Evolutionary conservation across 2,888 invertebrate species (phyloP).

Genomic region (Norana najaformis): DNA sequence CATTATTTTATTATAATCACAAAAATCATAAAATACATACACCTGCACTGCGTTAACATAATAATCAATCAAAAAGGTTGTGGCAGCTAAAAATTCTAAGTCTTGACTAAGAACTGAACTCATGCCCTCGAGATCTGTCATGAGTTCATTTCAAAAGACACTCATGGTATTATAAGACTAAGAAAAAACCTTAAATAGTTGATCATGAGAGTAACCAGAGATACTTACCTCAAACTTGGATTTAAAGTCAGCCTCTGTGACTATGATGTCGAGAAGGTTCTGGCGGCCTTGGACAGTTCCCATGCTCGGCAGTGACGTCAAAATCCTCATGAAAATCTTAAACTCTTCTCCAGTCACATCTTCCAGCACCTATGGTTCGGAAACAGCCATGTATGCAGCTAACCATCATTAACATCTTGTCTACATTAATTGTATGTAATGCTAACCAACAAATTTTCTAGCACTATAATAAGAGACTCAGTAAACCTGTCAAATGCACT

Average conservation of each 20-base stretch:
- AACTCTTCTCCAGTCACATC: conserved; percentile 91
- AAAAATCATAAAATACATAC: background rate
- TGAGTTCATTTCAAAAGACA: background rate
- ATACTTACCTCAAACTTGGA: conserved; percentile 60
- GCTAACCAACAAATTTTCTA: too few relatives aligned
- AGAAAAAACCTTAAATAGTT: background rate
- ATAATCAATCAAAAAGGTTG: background rate
- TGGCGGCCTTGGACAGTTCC: conserved; percentile 82
- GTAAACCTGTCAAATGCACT: too few relatives aligned
- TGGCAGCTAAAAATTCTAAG: background rate
- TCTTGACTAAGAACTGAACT: background rate
- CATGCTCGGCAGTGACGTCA: conserved; percentile 79
- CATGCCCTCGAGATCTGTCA: background rate
- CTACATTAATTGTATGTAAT: too few relatives aligned
- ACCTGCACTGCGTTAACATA: background rate
- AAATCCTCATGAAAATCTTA: conserved; percentile 81
- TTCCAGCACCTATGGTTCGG: conserved; percentile 56
- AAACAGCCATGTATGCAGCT: background rate
- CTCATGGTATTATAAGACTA: background rate
- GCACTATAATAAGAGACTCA: too few relatives aligned
- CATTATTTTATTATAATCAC: too few relatives aligned
- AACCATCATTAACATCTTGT: too few relatives aligned
- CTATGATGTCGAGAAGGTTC: conserved; percentile 81
- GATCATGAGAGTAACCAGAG: background rate
- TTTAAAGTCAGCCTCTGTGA: conserved; percentile 82